Evolutionary conservation across 2,113 vertebrate genomes (phyloP), one percentile per base, ranked within the genome.

Genomic region (Gopherus flavomarginatus): DNA sequence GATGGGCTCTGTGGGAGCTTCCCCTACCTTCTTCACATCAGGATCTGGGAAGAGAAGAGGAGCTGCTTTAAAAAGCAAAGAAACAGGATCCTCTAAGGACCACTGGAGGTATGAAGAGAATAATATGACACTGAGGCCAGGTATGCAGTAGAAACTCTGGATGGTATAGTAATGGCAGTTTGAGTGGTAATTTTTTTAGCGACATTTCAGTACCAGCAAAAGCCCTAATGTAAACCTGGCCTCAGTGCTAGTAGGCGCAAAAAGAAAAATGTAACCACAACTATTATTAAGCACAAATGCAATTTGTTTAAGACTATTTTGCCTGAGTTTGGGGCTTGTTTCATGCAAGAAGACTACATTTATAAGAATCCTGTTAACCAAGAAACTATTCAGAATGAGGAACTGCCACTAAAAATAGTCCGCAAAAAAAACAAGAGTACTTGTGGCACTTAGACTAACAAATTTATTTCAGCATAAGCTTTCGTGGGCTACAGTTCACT

Each of bases 271-370:
- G n/a, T 29, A 82, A 1, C 86, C 26, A 6, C 59, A 56, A 75
- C 59, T 24, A 14, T 83, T 90, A 4, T 26, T 38, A 75, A 83
- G 9, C 42, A 14, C 35, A 62, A 50, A 90, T 94, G 4, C 83
- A 92, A 19, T 53, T 53, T 78, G 79, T 24, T 27, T 77, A 93
- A 0, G 1, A 19, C 69, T 79, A 31, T 82, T 80, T 90, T 9
- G 29, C 7, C 4, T 0, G 21, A 54, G 49, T 42, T 93, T 11
- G 50, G 0, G 78, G n/a, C 72, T 17, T 77, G 56, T 17, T 16
- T 93, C 88, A 54, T 79, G 14, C 19, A 93, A 83, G 22, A 9
- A 21, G 1, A 11, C 26, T 31, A 38, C 11, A 3, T 2, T 47
- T 11, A 4, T 8, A 29, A 5, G 85, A 81, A 22, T 65, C 6